phyloP scores from a whole-genome alignment of 2,888 invertebrate species.

The Heliconius cydno region DNA sequence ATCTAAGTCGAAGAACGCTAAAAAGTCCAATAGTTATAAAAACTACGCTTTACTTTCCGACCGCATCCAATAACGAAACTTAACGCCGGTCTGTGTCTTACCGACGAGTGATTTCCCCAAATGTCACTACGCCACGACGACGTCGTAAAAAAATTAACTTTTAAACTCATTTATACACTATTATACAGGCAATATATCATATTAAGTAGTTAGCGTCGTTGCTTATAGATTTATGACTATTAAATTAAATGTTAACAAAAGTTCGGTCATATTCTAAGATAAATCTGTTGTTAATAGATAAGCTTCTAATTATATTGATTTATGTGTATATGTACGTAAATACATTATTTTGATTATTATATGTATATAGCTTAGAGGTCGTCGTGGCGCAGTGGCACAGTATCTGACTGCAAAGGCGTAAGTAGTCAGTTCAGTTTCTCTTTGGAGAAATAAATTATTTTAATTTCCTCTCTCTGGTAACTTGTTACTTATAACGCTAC shows the following conservation, averaged over 20 bases:
- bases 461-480: too few relatives aligned
- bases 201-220: slow-evolving; percentile 25
- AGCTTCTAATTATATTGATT: neutral
- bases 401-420: too few relatives aligned
- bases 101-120: too few relatives aligned
- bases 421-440: too few relatives aligned
- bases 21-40: too few relatives aligned
- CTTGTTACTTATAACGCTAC: too few relatives aligned
- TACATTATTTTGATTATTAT: neutral
- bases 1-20: too few relatives aligned
- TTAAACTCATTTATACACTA: neutral
- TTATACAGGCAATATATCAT: slow-evolving; percentile 20
- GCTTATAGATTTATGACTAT: slow-evolving; percentile 18
- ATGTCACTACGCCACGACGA: too few relatives aligned
- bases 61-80: neutral
- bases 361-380: neutral
- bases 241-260: slow-evolving; percentile 27
- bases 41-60: neutral
- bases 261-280: neutral
- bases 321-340: neutral
- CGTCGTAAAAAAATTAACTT: too few relatives aligned
- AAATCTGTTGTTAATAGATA: slow-evolving; percentile 25
- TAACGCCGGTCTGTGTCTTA: neutral
- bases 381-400: neutral
- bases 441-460: too few relatives aligned